A percentile compares a stretch with the other conserved stretches of the same genome.
Evolutionary conservation across 2,888 invertebrate species (phyloP).

Genomic region (Hyposoter dolosus): DNA sequence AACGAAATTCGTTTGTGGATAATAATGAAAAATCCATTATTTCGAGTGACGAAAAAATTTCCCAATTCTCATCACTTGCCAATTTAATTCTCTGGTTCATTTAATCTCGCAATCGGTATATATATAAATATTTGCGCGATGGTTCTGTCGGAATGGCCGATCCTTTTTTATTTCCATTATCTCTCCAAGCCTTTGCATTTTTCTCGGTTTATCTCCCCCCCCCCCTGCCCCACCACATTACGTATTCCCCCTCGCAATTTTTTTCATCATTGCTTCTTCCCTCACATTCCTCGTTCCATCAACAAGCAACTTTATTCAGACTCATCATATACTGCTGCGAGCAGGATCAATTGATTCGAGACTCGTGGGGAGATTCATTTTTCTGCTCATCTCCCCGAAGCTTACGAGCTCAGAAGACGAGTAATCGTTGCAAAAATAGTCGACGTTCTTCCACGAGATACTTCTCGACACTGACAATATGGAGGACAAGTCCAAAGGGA

Average conservation of each 20-base stretch:
- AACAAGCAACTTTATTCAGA: slow-evolving; percentile 4
- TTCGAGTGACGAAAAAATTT: neutral
- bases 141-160: neutral
- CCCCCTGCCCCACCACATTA: neutral
- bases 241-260: slow-evolving; percentile 5
- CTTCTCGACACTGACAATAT: neutral
- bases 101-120: neutral
- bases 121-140: neutral
- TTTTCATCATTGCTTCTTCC: slow-evolving; percentile 5
- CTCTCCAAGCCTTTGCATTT: neutral
- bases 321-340: neutral
- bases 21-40: neutral
- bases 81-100: neutral
- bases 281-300: neutral
- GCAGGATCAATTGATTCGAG: slow-evolving; percentile 14
- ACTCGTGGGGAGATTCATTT: neutral
- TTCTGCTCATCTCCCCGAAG: neutral
- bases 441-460: neutral
- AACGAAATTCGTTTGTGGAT: neutral
- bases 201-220: neutral
- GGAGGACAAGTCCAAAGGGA: neutral
- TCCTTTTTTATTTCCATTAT: neutral
- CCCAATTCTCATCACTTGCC: neutral
- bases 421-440: neutral
- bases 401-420: neutral